Evolutionary conservation across 2,888 invertebrate species (phyloP).

Genomic region (Erpobdella octoculata): DNA sequence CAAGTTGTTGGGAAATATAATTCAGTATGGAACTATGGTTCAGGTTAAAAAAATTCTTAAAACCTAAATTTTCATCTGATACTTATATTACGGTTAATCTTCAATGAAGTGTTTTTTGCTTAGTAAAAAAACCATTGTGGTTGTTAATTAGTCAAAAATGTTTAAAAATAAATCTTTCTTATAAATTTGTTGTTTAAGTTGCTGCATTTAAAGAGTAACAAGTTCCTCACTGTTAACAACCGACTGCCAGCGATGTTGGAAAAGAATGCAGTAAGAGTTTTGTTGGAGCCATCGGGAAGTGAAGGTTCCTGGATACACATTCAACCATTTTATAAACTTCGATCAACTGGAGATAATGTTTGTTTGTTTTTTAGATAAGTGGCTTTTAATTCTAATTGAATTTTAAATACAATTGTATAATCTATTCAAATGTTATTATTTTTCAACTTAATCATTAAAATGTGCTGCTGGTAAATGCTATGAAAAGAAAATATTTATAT

Average conservation of each 20-base stretch:
- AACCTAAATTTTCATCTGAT: too few species aligned
- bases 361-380: too few species aligned
- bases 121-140: too few species aligned
- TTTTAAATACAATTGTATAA: background rate
- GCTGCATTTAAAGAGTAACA: conserved; percentile 94
- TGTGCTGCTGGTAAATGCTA: background rate
- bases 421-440: background rate
- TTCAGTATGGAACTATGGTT: conserved; percentile 82
- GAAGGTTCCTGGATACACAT: conserved; percentile 99
- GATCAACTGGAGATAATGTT: conserved; percentile 89
- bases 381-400: background rate
- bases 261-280: conserved; percentile 96
- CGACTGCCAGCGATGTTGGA: conserved; percentile 88
- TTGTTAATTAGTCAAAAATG: too few species aligned
- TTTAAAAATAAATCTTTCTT: background rate
- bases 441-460: background rate
- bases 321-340: conserved; percentile 87
- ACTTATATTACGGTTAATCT: too few species aligned
- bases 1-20: conserved; percentile 80
- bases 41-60: too few species aligned
- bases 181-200: conserved; percentile 57
- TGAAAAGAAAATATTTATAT: background rate
- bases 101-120: too few species aligned
- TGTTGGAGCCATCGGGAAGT: conserved; percentile 90
- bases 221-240: conserved; percentile 95